Evolutionary conservation across 2,888 invertebrate genomes (phyloP).

Genomic region (Galerucella pusilla): DNA sequence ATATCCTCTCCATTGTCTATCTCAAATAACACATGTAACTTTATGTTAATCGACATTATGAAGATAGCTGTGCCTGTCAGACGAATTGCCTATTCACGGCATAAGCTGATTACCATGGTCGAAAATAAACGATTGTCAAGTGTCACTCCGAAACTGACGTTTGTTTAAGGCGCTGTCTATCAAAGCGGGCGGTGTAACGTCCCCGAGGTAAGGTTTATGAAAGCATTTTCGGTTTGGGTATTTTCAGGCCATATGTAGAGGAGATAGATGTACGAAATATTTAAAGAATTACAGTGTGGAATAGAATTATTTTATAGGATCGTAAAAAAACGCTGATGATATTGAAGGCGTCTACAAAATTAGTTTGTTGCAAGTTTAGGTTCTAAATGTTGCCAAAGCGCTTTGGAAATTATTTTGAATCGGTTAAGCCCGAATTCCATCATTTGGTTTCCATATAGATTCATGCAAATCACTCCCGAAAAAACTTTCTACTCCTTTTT

Average conservation of each 20-base stretch:
- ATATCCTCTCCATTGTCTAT: conserved; percentile 43
- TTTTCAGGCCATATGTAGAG: not conserved
- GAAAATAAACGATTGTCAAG: conserved; percentile 47
- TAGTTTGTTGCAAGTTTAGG: no score
- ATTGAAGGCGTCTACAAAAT: no score
- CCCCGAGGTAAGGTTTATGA: conserved; percentile 6
- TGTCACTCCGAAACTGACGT: conserved; percentile 43
- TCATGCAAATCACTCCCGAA: no score
- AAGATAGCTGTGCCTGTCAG: conserved; percentile 45
- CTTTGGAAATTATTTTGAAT: no score
- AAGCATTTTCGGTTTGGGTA: conserved; percentile 6
- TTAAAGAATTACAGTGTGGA: no score
- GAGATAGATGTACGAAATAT: no score
- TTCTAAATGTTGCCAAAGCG: no score
- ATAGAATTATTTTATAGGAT: no score
- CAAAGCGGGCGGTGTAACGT: conserved; percentile 27
- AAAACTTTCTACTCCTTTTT: no score
- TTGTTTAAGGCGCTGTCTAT: conserved; percentile 47
- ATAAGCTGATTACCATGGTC: conserved; percentile 44
- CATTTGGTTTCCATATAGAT: no score
- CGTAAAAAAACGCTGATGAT: no score
- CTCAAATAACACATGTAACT: conserved; percentile 42
- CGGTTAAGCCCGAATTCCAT: no score
- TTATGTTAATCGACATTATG: conserved; percentile 44
- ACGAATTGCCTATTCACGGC: conserved; percentile 46